Conservation (phyloP, 2,888 invertebrate species). For the Heliconius hortense region DNA sequence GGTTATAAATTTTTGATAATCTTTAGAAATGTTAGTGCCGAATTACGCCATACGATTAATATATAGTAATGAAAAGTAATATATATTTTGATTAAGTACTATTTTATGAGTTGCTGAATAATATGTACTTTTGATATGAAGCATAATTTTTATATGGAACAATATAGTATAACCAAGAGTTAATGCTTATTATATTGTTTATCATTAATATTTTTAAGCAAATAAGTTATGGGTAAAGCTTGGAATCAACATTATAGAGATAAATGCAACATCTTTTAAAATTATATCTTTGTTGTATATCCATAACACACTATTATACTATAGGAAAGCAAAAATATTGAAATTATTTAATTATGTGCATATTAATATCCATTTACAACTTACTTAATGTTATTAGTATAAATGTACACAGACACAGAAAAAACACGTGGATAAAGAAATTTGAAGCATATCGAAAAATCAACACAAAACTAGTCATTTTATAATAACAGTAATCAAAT, state of each 20-base stretch:
- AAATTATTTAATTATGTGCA: background rate
- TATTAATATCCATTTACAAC: background rate
- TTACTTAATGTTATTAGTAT: background rate
- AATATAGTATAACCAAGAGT: constrained; percentile 48
- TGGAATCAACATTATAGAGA: constrained; percentile 15
- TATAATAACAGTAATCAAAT: constrained; percentile 15
- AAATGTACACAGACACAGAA: background rate
- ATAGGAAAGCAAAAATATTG: background rate
- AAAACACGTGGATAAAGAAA: background rate
- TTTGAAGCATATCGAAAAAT: constrained; percentile 19
- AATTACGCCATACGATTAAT: constrained; percentile 44
- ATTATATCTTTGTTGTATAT: background rate
- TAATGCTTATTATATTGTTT: constrained; percentile 39
- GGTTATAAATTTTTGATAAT: constrained; percentile 23
- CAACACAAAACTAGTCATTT: constrained; percentile 17
- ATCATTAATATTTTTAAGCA: constrained; percentile 36
- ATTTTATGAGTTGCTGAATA: constrained; percentile 45
- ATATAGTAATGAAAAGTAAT: constrained; percentile 39
- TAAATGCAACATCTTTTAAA: background rate
- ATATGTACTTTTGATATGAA: constrained; percentile 44
- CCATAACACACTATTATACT: background rate
- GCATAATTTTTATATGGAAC: constrained; percentile 52
- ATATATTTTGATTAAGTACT: constrained; percentile 45
- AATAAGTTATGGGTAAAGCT: constrained; percentile 40
- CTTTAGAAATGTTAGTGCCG: constrained; percentile 40